Percentiles rank a stretch among this genome's conserved stretches.
Evolutionary conservation across 2,113 vertebrate genomes (phyloP).

Genomic region (Furnarius figulus): DNA sequence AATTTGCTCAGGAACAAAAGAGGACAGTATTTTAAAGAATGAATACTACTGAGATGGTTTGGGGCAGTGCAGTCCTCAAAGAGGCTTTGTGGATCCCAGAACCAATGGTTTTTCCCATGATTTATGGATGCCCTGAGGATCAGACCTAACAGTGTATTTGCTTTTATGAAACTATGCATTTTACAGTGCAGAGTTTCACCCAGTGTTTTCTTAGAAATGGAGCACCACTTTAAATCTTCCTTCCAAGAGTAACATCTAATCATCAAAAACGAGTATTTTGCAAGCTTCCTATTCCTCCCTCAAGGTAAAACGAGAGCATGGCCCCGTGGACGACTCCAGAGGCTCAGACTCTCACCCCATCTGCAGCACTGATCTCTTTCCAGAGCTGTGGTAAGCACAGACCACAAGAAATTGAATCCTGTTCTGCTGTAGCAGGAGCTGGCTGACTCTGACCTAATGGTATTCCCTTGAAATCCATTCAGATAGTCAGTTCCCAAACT

Average conservation of each 20-base stretch:
- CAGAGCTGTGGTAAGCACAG: neutral
- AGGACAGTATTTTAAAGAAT: neutral
- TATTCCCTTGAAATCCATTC: neutral
- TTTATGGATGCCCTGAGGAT: neutral
- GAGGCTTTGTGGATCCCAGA: neutral
- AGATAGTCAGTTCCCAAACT: neutral
- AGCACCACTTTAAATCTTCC: neutral
- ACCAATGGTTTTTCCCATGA: neutral
- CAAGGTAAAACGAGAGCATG: neutral
- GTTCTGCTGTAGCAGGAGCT: neutral
- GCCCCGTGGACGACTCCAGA: neutral
- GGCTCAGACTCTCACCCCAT: neutral
- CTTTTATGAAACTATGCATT: neutral
- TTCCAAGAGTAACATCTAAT: conserved; percentile 39
- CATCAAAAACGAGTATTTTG: neutral
- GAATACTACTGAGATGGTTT: neutral
- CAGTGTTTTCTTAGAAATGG: neutral
- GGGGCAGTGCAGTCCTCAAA: neutral
- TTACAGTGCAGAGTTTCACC: neutral
- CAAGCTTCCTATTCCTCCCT: neutral
- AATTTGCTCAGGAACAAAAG: neutral
- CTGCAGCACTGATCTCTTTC: neutral
- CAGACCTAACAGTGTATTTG: fast-evolving
- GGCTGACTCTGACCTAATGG: neutral
- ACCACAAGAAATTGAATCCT: conserved; percentile 5